phyloP scores from a whole-genome alignment of 2,888 invertebrate genomes.

The Harpalus rubripes region DNA sequence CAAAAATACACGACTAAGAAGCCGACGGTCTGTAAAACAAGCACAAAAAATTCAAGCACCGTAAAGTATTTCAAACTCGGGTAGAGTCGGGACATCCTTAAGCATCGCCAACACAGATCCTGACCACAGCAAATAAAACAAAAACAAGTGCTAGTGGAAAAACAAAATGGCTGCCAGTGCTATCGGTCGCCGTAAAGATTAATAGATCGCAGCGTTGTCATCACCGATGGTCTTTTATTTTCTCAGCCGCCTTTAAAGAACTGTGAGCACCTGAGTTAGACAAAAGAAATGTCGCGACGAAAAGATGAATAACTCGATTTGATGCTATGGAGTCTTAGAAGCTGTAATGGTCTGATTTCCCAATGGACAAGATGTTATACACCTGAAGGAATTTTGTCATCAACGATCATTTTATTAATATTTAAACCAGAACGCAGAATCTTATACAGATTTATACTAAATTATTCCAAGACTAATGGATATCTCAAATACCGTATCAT shows the following conservation, averaged over 20 bases:
- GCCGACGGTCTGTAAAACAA: constrained; percentile 10
- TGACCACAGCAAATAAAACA: constrained; percentile 44
- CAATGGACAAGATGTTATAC: neutral
- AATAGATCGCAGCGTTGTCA: constrained; percentile 45
- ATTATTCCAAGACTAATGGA: too few relatives aligned
- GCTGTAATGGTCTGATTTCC: constrained; percentile 22
- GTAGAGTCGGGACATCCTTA: neutral
- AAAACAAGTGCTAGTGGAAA: constrained; percentile 39
- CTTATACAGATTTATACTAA: too few relatives aligned
- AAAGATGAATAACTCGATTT: constrained; percentile 50
- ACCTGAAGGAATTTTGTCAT: neutral
- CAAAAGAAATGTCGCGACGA: constrained; percentile 47
- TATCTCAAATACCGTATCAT: too few relatives aligned
- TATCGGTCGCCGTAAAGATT: constrained; percentile 35
- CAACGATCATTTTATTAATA: too few relatives aligned
- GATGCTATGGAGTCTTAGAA: constrained; percentile 7
- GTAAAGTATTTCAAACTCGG: constrained; percentile 37
- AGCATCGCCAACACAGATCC: constrained; percentile 13
- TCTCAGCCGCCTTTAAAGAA: constrained; percentile 2
- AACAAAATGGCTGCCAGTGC: constrained; percentile 49
- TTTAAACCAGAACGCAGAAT: too few relatives aligned
- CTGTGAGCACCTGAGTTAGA: constrained; percentile 28
- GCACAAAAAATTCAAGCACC: constrained; percentile 33
- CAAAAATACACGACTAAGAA: constrained; percentile 36
- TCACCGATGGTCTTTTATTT: constrained; percentile 43